Evolutionary conservation across 2,797 vertebrate species (phyloP).

Genomic region (Gymnodraco acuticeps): DNA sequence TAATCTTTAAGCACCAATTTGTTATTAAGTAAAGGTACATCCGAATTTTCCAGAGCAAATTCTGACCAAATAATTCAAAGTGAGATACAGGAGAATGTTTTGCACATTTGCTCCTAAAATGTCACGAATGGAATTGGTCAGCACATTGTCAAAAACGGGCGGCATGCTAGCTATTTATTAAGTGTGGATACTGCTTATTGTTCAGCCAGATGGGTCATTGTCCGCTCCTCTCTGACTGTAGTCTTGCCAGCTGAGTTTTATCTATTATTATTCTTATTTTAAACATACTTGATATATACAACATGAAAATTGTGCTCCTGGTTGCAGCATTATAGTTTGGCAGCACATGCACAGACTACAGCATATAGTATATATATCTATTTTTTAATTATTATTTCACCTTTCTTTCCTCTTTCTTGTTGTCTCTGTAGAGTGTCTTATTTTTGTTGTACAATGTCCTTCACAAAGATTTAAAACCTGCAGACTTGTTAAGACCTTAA

Average conservation of each 20-base stretch:
- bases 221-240: too few relatives aligned
- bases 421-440: neutral
- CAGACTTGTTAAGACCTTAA: too few relatives aligned
- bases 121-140: too few relatives aligned
- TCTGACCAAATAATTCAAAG: neutral
- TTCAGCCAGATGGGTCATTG: too few relatives aligned
- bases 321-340: constrained; percentile 81
- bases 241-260: neutral
- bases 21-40: neutral
- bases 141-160: too few relatives aligned
- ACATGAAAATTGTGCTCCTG: constrained; percentile 84
- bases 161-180: too few relatives aligned
- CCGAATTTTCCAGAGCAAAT: neutral
- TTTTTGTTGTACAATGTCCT: too few relatives aligned
- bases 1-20: too few relatives aligned
- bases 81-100: neutral
- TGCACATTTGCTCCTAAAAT: neutral
- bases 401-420: constrained; percentile 33
- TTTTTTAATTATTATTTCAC: constrained; percentile 33
- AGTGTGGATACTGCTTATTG: too few relatives aligned
- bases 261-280: neutral
- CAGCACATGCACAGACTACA: constrained; percentile 86
- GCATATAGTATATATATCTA: constrained; percentile 44
- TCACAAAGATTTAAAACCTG: too few relatives aligned
- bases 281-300: constrained; percentile 70